phyloP scores from a whole-genome alignment of 2,113 vertebrate genomes.

The Chelonoidis abingdonii region DNA sequence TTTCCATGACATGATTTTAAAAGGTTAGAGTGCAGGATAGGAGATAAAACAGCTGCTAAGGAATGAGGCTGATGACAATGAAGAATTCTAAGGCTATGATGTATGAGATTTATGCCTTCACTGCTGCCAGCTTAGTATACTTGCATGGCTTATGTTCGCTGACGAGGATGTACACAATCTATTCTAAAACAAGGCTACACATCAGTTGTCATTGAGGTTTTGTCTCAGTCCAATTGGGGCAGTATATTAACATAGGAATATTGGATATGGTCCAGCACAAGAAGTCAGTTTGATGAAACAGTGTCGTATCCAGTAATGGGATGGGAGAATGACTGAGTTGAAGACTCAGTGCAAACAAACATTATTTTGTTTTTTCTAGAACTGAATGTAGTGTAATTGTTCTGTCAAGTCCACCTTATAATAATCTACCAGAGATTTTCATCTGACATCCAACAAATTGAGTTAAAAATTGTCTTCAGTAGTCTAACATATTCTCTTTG shows the following conservation, averaged over 20 bases:
- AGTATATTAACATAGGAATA: background rate
- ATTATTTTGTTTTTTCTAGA: background rate
- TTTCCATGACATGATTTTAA: background rate
- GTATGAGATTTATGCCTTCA: background rate
- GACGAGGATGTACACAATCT: background rate
- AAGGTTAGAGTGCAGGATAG: background rate
- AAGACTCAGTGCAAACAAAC: background rate
- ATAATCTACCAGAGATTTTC: background rate
- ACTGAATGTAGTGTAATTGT: rapidly evolving
- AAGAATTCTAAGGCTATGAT: background rate
- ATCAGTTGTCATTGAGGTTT: background rate
- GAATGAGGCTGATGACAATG: background rate
- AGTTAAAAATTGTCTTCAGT: background rate
- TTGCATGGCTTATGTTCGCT: rapidly evolving
- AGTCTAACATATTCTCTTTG: background rate
- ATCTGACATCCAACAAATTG: background rate
- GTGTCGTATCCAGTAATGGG: background rate
- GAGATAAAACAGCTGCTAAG: background rate
- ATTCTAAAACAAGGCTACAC: background rate
- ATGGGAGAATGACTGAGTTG: background rate
- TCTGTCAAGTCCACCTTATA: background rate
- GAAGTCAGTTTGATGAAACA: background rate
- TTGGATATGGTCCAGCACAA: background rate
- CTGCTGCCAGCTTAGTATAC: background rate
- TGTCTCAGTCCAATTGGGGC: background rate